phyloP scores from a whole-genome alignment of 2,888 invertebrate genomes.

The Phorcus lineatus region DNA sequence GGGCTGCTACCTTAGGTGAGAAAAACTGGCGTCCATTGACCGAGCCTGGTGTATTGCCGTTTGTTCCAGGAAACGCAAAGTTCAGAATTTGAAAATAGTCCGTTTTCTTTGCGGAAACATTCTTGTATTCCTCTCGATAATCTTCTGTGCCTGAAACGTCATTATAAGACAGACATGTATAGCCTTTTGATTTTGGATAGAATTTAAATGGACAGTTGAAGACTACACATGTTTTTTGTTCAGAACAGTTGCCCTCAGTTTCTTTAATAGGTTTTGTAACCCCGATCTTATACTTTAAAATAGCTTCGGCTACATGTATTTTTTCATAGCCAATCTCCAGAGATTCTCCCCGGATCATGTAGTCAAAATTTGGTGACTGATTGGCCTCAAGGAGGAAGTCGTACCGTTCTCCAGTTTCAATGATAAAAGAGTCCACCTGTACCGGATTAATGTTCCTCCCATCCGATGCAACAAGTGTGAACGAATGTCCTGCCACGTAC shows the following conservation, averaged over 20 bases:
- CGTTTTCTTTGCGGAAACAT: constrained; percentile 14
- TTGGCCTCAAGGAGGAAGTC: constrained; percentile 49
- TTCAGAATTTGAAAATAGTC: constrained; percentile 48
- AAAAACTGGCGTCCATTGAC: constrained; percentile 49
- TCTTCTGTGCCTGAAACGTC: constrained; percentile 32
- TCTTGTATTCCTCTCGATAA: background rate
- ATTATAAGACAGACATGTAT: constrained; percentile 35
- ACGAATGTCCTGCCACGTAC: constrained; percentile 46
- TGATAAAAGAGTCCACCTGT: constrained; percentile 43
- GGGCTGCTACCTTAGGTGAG: too few relatives aligned
- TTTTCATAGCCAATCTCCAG: constrained; percentile 35
- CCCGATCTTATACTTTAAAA: constrained; percentile 36
- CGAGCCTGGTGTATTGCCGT: constrained; percentile 43
- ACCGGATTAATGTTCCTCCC: constrained; percentile 41
- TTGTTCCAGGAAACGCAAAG: constrained; percentile 52
- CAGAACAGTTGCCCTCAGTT: constrained; percentile 25
- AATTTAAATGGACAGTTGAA: constrained; percentile 49
- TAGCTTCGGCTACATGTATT: constrained; percentile 45
- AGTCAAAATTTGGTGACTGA: constrained; percentile 32
- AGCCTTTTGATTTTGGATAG: constrained; percentile 24
- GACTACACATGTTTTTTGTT: constrained; percentile 33
- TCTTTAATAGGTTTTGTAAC: background rate
- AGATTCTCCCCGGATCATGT: constrained; percentile 51
- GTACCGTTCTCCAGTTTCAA: constrained; percentile 53
- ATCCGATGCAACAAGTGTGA: constrained; percentile 48